A percentile compares a stretch with the other conserved stretches of the same genome.
Evolutionary conservation across 2,797 vertebrate species (phyloP).

Genomic region (Fundulus diaphanus): DNA sequence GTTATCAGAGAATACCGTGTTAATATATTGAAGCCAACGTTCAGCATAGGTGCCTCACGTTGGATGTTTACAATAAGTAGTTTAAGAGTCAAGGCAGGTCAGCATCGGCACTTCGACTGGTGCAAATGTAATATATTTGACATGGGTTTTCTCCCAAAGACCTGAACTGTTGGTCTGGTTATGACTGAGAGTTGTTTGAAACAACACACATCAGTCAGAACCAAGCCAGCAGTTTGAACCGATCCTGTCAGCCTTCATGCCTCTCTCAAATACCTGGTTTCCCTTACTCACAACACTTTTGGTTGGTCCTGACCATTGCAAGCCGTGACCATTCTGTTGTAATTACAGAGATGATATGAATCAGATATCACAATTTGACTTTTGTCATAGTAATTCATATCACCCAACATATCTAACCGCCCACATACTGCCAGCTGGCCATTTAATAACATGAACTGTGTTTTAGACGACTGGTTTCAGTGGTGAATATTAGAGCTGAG

Average conservation of each 20-base stretch:
- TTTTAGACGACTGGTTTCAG: not conserved
- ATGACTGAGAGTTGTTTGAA: not conserved
- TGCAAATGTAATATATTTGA: too few relatives aligned
- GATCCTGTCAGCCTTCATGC: not conserved
- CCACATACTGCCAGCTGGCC: not conserved
- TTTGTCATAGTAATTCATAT: not conserved
- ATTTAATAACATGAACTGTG: not conserved
- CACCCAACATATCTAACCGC: not conserved
- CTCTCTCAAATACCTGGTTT: not conserved
- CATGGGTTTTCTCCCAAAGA: too few relatives aligned
- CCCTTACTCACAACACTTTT: not conserved
- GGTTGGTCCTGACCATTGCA: not conserved
- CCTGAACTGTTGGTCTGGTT: too few relatives aligned
- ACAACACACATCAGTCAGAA: not conserved
- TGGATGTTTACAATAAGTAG: too few relatives aligned
- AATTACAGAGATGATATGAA: not conserved
- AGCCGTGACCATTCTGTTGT: not conserved
- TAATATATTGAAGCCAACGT: too few relatives aligned
- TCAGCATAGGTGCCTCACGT: too few relatives aligned
- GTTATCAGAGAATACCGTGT: not conserved
- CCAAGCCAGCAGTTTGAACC: not conserved
- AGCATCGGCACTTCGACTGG: too few relatives aligned
- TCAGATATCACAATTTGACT: not conserved
- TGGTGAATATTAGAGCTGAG: not conserved
- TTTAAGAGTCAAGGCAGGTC: too few relatives aligned